phyloP scores from a whole-genome alignment of 2,113 vertebrate species.

The Epinephelus fuscoguttatus region DNA sequence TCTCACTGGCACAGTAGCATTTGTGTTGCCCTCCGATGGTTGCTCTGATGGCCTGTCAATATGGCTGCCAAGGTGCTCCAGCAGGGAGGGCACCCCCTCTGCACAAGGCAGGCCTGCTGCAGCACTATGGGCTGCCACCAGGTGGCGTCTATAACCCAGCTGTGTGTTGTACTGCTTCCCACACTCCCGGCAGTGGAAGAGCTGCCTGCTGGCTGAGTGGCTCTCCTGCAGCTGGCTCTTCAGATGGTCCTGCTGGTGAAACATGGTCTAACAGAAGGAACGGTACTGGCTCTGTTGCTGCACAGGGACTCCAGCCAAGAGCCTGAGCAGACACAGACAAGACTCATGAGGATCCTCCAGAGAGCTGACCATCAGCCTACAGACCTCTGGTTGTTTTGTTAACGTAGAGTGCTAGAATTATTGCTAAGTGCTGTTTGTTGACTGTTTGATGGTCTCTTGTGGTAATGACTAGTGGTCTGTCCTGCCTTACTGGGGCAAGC shows the following conservation, averaged over 20 bases:
- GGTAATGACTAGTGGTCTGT: constrained; percentile 71
- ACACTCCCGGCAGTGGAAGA: constrained; percentile 94
- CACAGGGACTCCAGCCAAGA: constrained; percentile 89
- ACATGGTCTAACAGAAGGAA: constrained; percentile 93
- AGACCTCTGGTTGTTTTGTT: constrained; percentile 29
- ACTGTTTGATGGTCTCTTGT: constrained; percentile 55
- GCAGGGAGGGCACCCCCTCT: constrained; percentile 90
- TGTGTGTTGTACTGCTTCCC: constrained; percentile 98
- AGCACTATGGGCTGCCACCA: constrained; percentile 83
- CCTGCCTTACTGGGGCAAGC: constrained; percentile 88
- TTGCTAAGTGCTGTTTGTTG: constrained; percentile 61
- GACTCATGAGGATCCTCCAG: constrained; percentile 75
- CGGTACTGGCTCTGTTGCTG: constrained; percentile 87
- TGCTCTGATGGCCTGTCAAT: constrained; percentile 85
- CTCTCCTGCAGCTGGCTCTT: constrained; percentile 94
- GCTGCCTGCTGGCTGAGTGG: constrained; percentile 89
- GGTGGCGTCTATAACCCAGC: constrained; percentile 92
- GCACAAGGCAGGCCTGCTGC: constrained; percentile 89
- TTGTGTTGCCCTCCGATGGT: constrained; percentile 73
- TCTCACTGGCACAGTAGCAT: constrained; percentile 82
- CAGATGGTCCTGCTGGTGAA: constrained; percentile 95
- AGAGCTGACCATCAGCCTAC: constrained; percentile 59
- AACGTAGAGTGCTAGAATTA: constrained; percentile 49
- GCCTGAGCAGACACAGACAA: constrained; percentile 78
- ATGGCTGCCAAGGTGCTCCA: constrained; percentile 94